phyloP scores from a whole-genome alignment of 2,888 invertebrate species.

The Microctonus hyperodae region DNA sequence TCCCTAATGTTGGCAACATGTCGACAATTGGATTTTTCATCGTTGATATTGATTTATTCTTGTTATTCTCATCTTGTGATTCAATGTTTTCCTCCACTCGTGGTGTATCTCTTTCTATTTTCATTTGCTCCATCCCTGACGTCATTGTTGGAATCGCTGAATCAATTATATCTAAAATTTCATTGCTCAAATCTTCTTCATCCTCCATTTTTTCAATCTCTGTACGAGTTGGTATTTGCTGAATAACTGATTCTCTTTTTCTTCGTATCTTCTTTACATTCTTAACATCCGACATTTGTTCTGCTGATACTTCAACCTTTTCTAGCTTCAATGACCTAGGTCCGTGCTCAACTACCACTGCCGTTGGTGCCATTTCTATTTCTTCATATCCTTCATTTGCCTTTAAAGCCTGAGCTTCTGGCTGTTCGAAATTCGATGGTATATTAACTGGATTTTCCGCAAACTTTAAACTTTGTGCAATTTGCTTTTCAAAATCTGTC shows the following conservation, averaged over 20 bases:
- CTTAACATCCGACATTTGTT: slow-evolving; percentile 41
- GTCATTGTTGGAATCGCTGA: slow-evolving; percentile 42
- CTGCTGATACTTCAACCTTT: slow-evolving; percentile 45
- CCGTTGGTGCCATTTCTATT: slow-evolving; percentile 54
- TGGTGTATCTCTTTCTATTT: slow-evolving; percentile 26
- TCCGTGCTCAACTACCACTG: slow-evolving; percentile 63
- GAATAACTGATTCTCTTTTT: slow-evolving; percentile 46
- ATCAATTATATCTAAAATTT: slow-evolving; percentile 60
- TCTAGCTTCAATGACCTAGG: slow-evolving; percentile 57
- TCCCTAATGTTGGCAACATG: no score
- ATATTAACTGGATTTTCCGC: slow-evolving; percentile 34
- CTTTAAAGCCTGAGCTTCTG: slow-evolving; percentile 37
- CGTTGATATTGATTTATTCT: no score
- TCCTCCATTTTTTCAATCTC: slow-evolving; percentile 49
- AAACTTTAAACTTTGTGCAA: slow-evolving; percentile 43
- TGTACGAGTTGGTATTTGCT: slow-evolving; percentile 55
- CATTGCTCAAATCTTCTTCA: slow-evolving; percentile 57
- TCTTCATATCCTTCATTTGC: slow-evolving; percentile 48
- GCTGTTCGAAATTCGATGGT: slow-evolving; percentile 31
- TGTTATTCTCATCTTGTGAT: no score
- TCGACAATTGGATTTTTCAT: no score
- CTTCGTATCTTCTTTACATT: slow-evolving; percentile 12
- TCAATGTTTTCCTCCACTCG: slow-evolving; percentile 17
- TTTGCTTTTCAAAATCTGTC: slow-evolving; percentile 39
- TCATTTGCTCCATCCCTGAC: background rate